Evolutionary conservation across 2,113 vertebrate genomes (phyloP), one percentile per base, ranked within the genome.

Genomic region (Sinocyclocheilus anshuiensis): DNA sequence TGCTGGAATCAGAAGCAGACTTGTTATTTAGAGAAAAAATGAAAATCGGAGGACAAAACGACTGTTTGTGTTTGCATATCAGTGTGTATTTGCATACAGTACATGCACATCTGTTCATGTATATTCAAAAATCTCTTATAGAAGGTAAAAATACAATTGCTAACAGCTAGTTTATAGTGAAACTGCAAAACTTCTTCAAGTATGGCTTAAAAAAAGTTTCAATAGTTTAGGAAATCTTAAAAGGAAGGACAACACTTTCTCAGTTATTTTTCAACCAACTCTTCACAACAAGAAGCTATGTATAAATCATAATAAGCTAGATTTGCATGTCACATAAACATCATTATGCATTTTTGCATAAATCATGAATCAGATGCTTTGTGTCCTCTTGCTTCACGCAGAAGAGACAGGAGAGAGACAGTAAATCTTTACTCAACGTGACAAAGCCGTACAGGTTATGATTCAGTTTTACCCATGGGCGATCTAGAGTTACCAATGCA

Each of bases 331-430:
- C 75, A 45, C 63, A 71, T 55, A 87, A 72, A 61, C 11, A 86
- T 84, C 78, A 87, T 86, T 87, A 87, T 77, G 71, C 36, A 63
- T 86, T 86, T 76, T 29, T 89, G 71, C 24, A 90, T 86, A 86
- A 88, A 89, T 89, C 81, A 88, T 87, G 81, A 78, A 75, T 83
- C 72, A 84, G 82, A 59, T 57, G 50, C 82, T 63, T 67, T 59
- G 24, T 13, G 11, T 57, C 65, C 13, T 75, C 36, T 48, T 65
- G 9, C 57, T 74, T 16, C 22, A 36, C 4, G 39, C 11, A 50
- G 39, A 57, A 29, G 39, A 57, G 74, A 84, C 39, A 16, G 24
- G 50, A 77, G 18, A 1, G 67, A 45, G 24, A 77, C 18, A 22
- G 39, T 65, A 87, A 79, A 79, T 81, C 61, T 81, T 81, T 36